Conservation (phyloP, 2,113 vertebrate species). For the Scortum barcoo region DNA sequence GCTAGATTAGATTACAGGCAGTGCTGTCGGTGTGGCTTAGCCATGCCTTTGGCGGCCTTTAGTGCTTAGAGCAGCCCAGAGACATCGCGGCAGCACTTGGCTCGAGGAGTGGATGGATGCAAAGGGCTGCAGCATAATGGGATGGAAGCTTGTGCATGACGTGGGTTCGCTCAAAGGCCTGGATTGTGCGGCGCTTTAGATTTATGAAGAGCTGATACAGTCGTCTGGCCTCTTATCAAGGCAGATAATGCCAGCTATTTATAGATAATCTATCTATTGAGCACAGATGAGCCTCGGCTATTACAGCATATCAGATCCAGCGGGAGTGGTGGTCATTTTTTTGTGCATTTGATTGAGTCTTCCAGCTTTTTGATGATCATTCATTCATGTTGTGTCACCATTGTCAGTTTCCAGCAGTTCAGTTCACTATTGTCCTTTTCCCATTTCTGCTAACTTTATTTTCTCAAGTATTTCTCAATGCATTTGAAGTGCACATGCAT, state of each 20-base stretch:
- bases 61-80: background rate
- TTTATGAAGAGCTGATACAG: slow-evolving; percentile 77
- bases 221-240: slow-evolving; percentile 70
- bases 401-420: background rate
- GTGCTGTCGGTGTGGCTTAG: slow-evolving; percentile 1
- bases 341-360: slow-evolving; percentile 13
- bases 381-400: background rate
- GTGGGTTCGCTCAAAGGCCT: slow-evolving; percentile 21
- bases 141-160: slow-evolving; percentile 23
- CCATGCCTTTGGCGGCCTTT: background rate
- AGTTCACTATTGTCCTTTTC: background rate
- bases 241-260: slow-evolving; percentile 82
- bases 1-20: slow-evolving; percentile 23
- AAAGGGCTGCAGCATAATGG: slow-evolving; percentile 46
- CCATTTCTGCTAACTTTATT: background rate
- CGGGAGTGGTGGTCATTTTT: slow-evolving; percentile 31
- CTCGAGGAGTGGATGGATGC: slow-evolving; percentile 26
- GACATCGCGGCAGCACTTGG: slow-evolving; percentile 1
- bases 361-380: background rate
- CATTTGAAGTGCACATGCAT: background rate
- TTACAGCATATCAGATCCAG: slow-evolving; percentile 41
- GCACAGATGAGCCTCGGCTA: slow-evolving; percentile 67
- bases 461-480: background rate
- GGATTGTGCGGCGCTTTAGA: slow-evolving; percentile 53
- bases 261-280: slow-evolving; percentile 84